phyloP scores from a whole-genome alignment of 2,888 invertebrate species.

The Diloba caeruleocephala region DNA sequence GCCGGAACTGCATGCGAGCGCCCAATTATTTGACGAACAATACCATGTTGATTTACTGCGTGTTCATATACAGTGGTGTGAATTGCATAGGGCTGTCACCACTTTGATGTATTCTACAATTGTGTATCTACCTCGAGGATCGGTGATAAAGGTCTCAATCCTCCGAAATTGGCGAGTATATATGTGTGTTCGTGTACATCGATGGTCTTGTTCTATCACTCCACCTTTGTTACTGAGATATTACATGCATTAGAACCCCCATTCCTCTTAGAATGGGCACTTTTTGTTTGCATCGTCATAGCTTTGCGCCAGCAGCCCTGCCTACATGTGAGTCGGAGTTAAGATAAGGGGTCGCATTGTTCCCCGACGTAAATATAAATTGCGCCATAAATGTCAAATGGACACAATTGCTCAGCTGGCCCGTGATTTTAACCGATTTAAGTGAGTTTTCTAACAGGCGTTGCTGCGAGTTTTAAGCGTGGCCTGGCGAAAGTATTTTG shows the following conservation, averaged over 20 bases:
- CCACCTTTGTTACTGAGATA: constrained; percentile 38
- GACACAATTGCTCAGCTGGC: constrained; percentile 72
- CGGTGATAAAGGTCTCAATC: constrained; percentile 7
- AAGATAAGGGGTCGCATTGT: constrained; percentile 67
- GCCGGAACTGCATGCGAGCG: constrained; percentile 53
- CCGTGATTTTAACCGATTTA: constrained; percentile 63
- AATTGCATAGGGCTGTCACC: constrained; percentile 42
- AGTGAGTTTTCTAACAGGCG: constrained; percentile 35
- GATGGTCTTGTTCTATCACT: constrained; percentile 30
- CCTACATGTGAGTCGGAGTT: constrained; percentile 49
- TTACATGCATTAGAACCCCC: constrained; percentile 37
- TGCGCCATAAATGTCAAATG: constrained; percentile 79
- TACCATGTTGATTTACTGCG: constrained; percentile 55
- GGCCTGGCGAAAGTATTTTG: constrained; percentile 26
- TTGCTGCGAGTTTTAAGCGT: constrained; percentile 23
- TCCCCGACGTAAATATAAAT: constrained; percentile 76
- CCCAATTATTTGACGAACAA: constrained; percentile 61
- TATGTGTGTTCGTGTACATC: constrained; percentile 8
- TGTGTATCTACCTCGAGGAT: constrained; percentile 8
- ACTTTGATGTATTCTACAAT: constrained; percentile 17
- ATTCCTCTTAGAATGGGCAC: constrained; percentile 27
- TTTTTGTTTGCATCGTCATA: constrained; percentile 35
- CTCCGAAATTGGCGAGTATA: constrained; percentile 11
- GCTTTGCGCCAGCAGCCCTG: constrained; percentile 47
- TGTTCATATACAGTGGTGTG: constrained; percentile 29